Conservation (phyloP, 2,113 vertebrate species). For the Uria aalge region DNA sequence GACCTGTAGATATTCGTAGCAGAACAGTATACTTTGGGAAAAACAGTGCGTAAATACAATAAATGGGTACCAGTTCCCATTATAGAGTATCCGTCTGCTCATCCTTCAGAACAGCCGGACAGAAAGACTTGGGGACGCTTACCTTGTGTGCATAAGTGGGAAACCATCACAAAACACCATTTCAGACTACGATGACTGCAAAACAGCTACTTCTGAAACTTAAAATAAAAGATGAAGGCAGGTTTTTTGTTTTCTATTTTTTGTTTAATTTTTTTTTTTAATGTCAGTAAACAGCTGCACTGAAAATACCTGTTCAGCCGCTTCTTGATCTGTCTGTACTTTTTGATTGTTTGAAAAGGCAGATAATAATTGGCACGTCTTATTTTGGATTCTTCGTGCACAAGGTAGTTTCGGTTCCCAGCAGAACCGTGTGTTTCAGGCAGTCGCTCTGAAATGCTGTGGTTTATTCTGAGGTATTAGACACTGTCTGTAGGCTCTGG, state of each 20-base stretch:
- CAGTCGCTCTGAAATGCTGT: not conserved
- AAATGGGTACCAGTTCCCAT: not conserved
- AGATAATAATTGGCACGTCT: not conserved
- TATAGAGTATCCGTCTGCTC: not conserved
- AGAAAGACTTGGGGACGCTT: not conserved
- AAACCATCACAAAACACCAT: not conserved
- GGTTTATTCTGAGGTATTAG: not conserved
- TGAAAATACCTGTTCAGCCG: not conserved
- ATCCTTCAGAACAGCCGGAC: not conserved
- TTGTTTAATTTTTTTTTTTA: not conserved
- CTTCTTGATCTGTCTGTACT: not conserved
- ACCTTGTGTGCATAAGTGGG: not conserved
- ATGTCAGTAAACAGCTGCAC: not conserved
- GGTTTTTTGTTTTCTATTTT: rapidly evolving
- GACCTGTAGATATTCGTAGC: not conserved
- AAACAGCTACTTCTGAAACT: not conserved
- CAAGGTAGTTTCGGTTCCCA: not conserved
- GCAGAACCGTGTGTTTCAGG: not conserved
- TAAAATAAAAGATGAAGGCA: not conserved
- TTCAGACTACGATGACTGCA: not conserved
- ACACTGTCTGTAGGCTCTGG: not conserved
- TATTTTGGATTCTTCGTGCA: not conserved
- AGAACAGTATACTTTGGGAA: not conserved
- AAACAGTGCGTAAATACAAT: not conserved
- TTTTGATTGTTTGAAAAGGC: not conserved